Conservation (phyloP, 1,140 invertebrate genomes). For the Cydia strobilella region DNA sequence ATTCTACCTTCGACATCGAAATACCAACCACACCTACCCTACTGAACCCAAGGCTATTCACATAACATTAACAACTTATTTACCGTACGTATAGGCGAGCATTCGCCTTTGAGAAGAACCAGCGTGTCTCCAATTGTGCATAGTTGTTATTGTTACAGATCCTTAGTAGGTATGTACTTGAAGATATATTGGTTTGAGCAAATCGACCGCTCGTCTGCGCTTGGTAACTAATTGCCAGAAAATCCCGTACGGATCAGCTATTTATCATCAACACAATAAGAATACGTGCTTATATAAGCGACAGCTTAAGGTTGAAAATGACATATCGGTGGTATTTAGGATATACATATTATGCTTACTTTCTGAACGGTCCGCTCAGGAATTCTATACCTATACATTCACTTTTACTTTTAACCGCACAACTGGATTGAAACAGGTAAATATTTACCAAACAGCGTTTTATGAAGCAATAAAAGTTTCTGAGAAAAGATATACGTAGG, state of each 20-base stretch:
- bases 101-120: too few relatives aligned
- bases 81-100: too few relatives aligned
- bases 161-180: too few relatives aligned
- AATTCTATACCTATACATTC: slow-evolving; percentile 14
- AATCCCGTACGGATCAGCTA: background rate
- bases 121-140: too few relatives aligned
- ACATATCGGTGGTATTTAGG: background rate
- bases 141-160: too few relatives aligned
- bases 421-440: slow-evolving; percentile 30
- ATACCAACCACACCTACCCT: background rate
- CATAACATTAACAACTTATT: too few relatives aligned
- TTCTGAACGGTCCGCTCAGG: background rate
- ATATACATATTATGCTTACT: background rate
- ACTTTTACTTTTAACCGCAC: slow-evolving; percentile 31
- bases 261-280: background rate
- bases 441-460: slow-evolving; percentile 30
- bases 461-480: slow-evolving; percentile 31
- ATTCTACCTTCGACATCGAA: slow-evolving; percentile 35
- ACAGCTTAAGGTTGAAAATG: background rate
- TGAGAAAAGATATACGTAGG: slow-evolving; percentile 6
- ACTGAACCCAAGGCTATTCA: background rate
- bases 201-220: too few relatives aligned
- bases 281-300: background rate
- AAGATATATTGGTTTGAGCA: too few relatives aligned
- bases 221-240: background rate